Evolutionary conservation across 2,797 vertebrate genomes (phyloP), one percentile per base, ranked within the genome.

Genomic region (Ceyx erithaca): DNA sequence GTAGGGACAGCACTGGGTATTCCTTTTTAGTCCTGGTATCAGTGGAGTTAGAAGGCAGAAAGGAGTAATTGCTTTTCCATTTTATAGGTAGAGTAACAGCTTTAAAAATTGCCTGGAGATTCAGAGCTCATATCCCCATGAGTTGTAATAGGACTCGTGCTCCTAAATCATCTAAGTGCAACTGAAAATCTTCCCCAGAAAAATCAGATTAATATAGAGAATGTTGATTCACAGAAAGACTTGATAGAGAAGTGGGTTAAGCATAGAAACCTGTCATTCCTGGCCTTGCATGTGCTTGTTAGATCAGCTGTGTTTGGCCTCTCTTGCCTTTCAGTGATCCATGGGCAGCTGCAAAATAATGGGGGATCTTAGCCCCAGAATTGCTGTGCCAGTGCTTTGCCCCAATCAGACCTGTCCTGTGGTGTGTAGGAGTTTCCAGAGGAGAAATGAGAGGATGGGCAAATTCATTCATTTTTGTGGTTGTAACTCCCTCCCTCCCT

Each of bases 31-130:
- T 80, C 49, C 43, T 71, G 64, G 21, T 68, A 45, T 82, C 66
- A 18, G n/a, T 46, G 41, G 49, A 77, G 86, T 61, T 77, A 82
- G 45, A 85, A 83, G 71, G 46, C 71, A 85, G 61, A 90, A 93
- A 86, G 40, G 26, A 82, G 57, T 82, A 33, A 89, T 83, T 87
- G 58, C 68, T 91, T 94, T 90, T 88, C 84, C 46, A 37, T 95
- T 93, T 77, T 88, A 71, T 46, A 84, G 89, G 83, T 92, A 72
- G 61, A 85, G 46, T 41, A 61, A 69, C 33, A 33, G 72, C 70
- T 83, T 68, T 68, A n/a, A 4, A 64, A 76, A 80, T 68, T 1
- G 1, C 62, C n/a, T 72, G 43, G 64, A 81, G 55, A 80, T 45
- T 79, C 61, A 64, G 49, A 90, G 33, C 66, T 93, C 35, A 30